Evolutionary conservation across 2,113 vertebrate species (phyloP), one percentile per base, ranked within the genome.

Genomic region (Micromys minutus): DNA sequence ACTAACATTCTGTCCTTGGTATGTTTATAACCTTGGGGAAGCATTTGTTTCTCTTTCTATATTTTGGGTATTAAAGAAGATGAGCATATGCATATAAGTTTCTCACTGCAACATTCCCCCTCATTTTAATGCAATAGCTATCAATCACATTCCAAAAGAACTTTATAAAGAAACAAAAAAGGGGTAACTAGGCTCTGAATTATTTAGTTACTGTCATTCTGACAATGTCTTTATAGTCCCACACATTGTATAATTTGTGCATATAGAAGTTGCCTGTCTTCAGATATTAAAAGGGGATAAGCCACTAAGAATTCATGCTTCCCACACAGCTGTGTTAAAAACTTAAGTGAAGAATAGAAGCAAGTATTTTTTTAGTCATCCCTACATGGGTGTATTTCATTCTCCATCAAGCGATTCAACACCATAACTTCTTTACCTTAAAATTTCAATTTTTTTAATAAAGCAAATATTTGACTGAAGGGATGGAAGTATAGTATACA

Each of bases 61-160:
- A 8, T 88, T 92, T 93, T 74, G 15, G 31, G 47, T 86, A 67
- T 47, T 34, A 31, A 29, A 77, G 84, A 95, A 91, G 75, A 94
- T 93, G 67, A 93, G 85, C 72, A 50, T 94, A 90, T 94, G 85
- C 87, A 90, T 91, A n/a, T 69, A 57, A 77, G 52, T 83, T 97
- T 92, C 84, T 91, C 76, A 75, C 74, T 93, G 55, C 80, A 96
- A 94, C 34, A 71, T 65, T 26, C 74, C n/a, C 19, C 17, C 22
- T 75, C 86, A 79, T 67, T 95, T 94, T 89, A 96, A 94, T 47
- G 94, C 77, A 93, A 12, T 96, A 94, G 94, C 96, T 94, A 95
- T 97, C 95, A 97, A 96, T 98, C 96, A 97, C 34, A 93, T 83
- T 90, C 92, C 96, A 97, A 93, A 95, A 96, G 31, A 65, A 96